Percentiles rank a stretch among this genome's conserved stretches.
Conservation (phyloP, 2,797 vertebrate species). For the Telmatherina bonti region DNA sequence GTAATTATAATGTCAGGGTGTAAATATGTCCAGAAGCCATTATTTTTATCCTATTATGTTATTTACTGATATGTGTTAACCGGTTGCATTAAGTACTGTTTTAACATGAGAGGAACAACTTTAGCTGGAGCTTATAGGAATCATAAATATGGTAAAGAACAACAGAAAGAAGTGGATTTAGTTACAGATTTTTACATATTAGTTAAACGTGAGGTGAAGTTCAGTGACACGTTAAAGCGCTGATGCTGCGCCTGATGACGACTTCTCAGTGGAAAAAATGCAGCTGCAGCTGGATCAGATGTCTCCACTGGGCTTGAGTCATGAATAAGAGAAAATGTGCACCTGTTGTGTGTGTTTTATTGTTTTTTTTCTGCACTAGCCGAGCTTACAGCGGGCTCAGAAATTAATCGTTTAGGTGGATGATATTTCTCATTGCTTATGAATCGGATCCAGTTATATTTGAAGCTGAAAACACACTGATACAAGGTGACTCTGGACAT, state of each 20-base stretch:
- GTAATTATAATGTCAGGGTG: no score
- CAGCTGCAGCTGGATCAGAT: background rate
- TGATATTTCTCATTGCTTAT: conserved; percentile 5
- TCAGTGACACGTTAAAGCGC: background rate
- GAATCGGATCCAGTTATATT: conserved; percentile 15
- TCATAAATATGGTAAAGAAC: no score
- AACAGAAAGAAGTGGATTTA: background rate
- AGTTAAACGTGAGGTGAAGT: background rate
- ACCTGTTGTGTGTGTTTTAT: background rate
- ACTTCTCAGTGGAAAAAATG: background rate
- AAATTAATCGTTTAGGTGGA: conserved; percentile 11
- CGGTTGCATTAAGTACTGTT: no score
- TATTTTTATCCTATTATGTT: no score
- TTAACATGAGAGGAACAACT: no score
- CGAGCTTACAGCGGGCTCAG: conserved; percentile 14
- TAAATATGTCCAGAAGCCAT: no score
- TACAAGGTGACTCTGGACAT: conserved; percentile 10
- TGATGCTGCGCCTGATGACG: background rate
- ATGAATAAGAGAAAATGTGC: background rate
- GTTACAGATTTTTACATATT: background rate
- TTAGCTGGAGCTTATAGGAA: no score
- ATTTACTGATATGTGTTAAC: no score
- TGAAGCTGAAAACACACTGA: conserved; percentile 11
- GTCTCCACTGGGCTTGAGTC: no score
- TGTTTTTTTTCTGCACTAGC: conserved; percentile 1